Evolutionary conservation across 2,797 vertebrate genomes (phyloP), one percentile per base, ranked within the genome.

Genomic region (Psittacula echo): DNA sequence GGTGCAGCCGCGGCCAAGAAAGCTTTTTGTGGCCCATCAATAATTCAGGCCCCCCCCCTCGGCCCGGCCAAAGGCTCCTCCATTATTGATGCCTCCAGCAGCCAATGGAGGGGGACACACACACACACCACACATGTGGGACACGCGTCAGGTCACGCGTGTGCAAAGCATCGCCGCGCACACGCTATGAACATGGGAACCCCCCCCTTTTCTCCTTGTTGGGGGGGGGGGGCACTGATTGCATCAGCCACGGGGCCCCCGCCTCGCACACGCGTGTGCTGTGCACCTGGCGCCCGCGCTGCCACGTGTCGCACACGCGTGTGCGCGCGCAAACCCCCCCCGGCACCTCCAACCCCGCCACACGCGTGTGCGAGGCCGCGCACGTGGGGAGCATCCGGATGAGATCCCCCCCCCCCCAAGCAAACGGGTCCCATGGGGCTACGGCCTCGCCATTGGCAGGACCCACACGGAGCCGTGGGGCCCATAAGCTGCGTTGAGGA

Each of bases 1-100:
- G 3, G 47, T 32, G 56, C 56, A 17, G 42, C 74, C 4, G 72
- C 72, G 48, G 47, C 87, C 87, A 89, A 89, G 65, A 89, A 89
- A 89, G 87, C 87, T 89, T 89, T 89, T 89, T 89, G 87, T 77
- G 79, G 48, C 65, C 65, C 72, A 83, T 83, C 87, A 89, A 89
- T 89, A 89, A 89, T 89, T 89, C 87, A 89, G 87, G 79, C 27
- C 50, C 37, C 37, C 37, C 37, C 37, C 37, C 37, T 37, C 37
- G 37, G 37, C 37, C 37, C 37, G 37, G 37, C 37, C 37, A 37
- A 37, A 37, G 37, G 37, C 72, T 56, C 42, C 66, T 72, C 85
- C 58, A 72, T 79, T 87, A 79, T 87, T 87, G 85, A 79, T 79
- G 75, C 17, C 12, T 6, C 20, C 51, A 9, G 80, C 32, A 7